Conservation (phyloP, 2,113 vertebrate species). For the Oryzias curvinotus region DNA sequence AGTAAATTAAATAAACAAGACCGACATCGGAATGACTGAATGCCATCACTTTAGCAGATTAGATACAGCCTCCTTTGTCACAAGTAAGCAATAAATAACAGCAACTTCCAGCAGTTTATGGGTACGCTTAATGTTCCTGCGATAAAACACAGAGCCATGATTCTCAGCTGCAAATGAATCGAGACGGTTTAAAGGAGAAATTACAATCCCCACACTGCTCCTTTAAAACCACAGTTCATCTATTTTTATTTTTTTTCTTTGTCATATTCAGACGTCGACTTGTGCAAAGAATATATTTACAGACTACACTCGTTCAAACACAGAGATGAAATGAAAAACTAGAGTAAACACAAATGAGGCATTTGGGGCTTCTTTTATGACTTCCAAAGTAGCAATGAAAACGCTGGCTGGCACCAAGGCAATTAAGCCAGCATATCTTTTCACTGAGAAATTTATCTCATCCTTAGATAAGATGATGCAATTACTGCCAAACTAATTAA, state of each 20-base stretch:
- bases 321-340: not conserved
- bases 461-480: too few relatives aligned
- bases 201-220: not conserved
- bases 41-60: too few relatives aligned
- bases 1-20: too few relatives aligned
- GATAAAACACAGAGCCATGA: constrained; percentile 5
- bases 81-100: constrained; percentile 28
- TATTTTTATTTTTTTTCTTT: not conserved
- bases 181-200: constrained; percentile 16
- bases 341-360: not conserved
- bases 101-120: constrained; percentile 4
- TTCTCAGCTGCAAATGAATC: constrained; percentile 5
- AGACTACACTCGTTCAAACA: not conserved
- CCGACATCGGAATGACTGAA: too few relatives aligned
- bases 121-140: constrained; percentile 8
- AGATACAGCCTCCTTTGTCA: not conserved
- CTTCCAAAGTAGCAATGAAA: not conserved
- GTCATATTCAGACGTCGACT: constrained; percentile 1
- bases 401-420: too few relatives aligned
- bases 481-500: too few relatives aligned
- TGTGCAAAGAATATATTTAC: not conserved
- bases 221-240: constrained; percentile 2
- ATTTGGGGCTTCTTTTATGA: not conserved
- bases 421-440: too few relatives aligned
- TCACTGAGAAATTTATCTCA: not conserved